A percentile compares a stretch with the other conserved stretches of the same genome.
Evolutionary conservation across 1,140 invertebrate species (phyloP).

Genomic region (Drosophila carrolli): DNA sequence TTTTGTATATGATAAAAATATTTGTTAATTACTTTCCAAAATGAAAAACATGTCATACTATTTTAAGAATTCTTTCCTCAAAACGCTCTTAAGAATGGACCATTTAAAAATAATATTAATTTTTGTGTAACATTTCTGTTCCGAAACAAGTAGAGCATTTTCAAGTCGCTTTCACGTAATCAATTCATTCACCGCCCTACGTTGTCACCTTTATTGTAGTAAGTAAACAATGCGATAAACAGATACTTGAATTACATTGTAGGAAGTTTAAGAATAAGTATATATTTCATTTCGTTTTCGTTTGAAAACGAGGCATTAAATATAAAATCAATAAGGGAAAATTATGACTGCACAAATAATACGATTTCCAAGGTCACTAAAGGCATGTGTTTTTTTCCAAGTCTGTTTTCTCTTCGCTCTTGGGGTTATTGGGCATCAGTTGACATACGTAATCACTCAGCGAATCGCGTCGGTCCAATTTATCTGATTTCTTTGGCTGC

Average conservation of each 20-base stretch:
- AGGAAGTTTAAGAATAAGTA: neutral
- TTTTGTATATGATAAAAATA: too few relatives aligned
- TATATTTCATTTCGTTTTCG: neutral
- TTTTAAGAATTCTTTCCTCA: too few relatives aligned
- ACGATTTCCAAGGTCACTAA: slow-evolving; percentile 12
- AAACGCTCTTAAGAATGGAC: too few relatives aligned
- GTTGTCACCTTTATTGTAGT: neutral
- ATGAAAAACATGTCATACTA: too few relatives aligned
- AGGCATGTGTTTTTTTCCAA: neutral
- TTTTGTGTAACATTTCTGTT: neutral
- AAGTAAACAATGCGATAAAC: slow-evolving; percentile 2
- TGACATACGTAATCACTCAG: slow-evolving; percentile 30
- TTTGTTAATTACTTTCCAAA: too few relatives aligned
- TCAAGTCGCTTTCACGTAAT: neutral
- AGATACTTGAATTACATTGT: neutral
- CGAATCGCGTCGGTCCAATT: slow-evolving; percentile 4
- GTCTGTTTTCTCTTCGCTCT: neutral
- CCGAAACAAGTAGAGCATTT: neutral
- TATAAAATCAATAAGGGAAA: neutral
- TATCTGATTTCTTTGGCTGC: slow-evolving; percentile 3
- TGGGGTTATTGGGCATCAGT: neutral
- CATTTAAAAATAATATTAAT: too few relatives aligned
- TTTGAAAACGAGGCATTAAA: neutral
- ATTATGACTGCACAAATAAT: neutral
- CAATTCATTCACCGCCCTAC: neutral